phyloP scores from a whole-genome alignment of 2,888 invertebrate species.

The Heterodera filipjevi region DNA sequence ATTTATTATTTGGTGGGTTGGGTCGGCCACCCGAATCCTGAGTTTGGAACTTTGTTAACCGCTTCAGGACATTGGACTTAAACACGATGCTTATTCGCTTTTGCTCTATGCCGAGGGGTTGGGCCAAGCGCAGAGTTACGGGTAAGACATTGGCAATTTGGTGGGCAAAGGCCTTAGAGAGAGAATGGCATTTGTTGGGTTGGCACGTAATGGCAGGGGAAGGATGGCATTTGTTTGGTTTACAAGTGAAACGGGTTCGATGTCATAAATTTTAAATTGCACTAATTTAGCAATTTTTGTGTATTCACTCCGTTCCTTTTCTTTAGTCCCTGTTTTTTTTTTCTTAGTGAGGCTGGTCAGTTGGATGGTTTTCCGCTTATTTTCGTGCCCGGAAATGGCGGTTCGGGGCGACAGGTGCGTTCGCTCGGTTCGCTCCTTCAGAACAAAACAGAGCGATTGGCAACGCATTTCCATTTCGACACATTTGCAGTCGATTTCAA shows the following conservation, averaged over 20 bases:
- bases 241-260: no score
- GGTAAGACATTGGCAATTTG: background rate
- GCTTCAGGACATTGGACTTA: constrained; percentile 39
- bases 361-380: constrained; percentile 46
- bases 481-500: constrained; percentile 88
- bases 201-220: no score
- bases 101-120: constrained; percentile 46
- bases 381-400: constrained; percentile 50
- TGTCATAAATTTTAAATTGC: constrained; percentile 19
- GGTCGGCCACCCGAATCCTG: background rate
- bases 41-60: background rate
- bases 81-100: constrained; percentile 38
- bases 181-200: no score
- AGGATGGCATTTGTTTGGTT: no score
- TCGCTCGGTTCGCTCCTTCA: constrained; percentile 90
- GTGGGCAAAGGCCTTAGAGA: background rate
- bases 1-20: constrained; percentile 38
- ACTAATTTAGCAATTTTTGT: constrained; percentile 15
- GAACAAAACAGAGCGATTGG: constrained; percentile 77
- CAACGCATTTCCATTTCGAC: constrained; percentile 81
- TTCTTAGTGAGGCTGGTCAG: constrained; percentile 34
- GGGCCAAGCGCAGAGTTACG: constrained; percentile 19
- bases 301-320: background rate
- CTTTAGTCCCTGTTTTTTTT: background rate
- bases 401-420: constrained; percentile 71